Evolutionary conservation across 2,888 invertebrate genomes (phyloP).

Genomic region (Eurytoma adleriae): DNA sequence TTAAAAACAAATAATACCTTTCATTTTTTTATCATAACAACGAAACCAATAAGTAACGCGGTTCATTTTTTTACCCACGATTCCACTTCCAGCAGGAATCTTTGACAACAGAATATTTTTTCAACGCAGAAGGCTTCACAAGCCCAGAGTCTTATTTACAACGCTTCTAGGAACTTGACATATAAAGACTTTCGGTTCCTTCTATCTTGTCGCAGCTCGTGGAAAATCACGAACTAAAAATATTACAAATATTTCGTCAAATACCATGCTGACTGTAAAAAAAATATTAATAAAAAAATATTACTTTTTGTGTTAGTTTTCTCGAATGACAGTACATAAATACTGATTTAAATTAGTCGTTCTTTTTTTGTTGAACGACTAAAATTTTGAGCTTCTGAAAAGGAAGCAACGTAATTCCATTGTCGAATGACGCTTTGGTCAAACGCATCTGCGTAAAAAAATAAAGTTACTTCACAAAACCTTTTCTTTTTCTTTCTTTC

Average conservation of each 20-base stretch:
- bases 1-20: slow-evolving; percentile 48
- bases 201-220: slow-evolving; percentile 39
- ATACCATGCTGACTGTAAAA: slow-evolving; percentile 23
- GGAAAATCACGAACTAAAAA: slow-evolving; percentile 34
- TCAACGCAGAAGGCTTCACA: slow-evolving; percentile 44
- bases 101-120: slow-evolving; percentile 43
- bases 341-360: slow-evolving; percentile 50
- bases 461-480: slow-evolving; percentile 43
- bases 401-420: slow-evolving; percentile 36
- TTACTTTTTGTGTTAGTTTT: slow-evolving; percentile 42
- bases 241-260: slow-evolving; percentile 43
- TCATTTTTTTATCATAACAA: slow-evolving; percentile 42
- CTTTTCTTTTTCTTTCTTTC: neutral
- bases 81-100: slow-evolving; percentile 53
- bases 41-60: slow-evolving; percentile 36
- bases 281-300: slow-evolving; percentile 37
- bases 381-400: slow-evolving; percentile 49
- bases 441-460: slow-evolving; percentile 53
- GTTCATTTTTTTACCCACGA: slow-evolving; percentile 24
- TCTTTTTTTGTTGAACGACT: slow-evolving; percentile 25
- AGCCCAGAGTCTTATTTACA: slow-evolving; percentile 55
- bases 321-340: slow-evolving; percentile 51
- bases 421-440: slow-evolving; percentile 38
- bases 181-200: slow-evolving; percentile 47
- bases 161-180: slow-evolving; percentile 51